These are phyloP conservation scores for Lepilemur ruficaudatus DNA, from an alignment of 2,797 vertebrate genomes.

Conservation along the genomic window DNA sequence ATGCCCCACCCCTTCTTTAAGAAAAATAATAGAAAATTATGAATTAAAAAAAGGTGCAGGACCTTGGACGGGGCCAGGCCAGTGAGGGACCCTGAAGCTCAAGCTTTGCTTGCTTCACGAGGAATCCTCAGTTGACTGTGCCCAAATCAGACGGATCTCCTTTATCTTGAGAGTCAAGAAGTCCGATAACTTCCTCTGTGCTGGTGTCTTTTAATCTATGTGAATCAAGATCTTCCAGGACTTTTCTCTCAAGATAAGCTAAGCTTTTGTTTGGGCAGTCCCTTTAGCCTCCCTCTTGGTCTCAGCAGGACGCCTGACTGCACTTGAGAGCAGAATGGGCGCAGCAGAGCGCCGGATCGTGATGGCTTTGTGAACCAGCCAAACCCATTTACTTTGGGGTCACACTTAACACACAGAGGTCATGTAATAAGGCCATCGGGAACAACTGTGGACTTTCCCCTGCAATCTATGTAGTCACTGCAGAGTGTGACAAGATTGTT, in stretches of 20 bases:
- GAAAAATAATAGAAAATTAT: not conserved
- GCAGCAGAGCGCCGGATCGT: no score
- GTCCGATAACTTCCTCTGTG: not conserved
- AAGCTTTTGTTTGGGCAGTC: not conserved
- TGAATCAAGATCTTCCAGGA: not conserved
- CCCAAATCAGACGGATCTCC: not conserved
- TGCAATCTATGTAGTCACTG: not conserved
- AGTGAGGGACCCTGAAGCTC: not conserved
- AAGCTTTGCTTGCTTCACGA: not conserved
- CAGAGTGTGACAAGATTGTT: not conserved
- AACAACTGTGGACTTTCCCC: not conserved
- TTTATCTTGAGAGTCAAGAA: not conserved
- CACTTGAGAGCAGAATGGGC: not conserved
- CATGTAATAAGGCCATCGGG: no score
- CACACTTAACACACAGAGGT: not conserved
- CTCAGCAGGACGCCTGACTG: not conserved
- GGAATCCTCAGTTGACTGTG: no score
- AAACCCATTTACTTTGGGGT: not conserved
- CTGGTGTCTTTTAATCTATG: not conserved
- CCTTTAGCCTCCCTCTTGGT: not conserved
- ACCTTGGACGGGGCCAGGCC: not conserved
- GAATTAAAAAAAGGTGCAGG: not conserved
- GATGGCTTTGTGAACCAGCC: not conserved
- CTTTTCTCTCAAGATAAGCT: not conserved
- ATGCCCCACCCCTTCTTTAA: not conserved